These are phyloP conservation scores for Mesorhabditis spiculigera DNA, from an alignment of 2,888 invertebrate genomes.

Conservation along the genomic window DNA sequence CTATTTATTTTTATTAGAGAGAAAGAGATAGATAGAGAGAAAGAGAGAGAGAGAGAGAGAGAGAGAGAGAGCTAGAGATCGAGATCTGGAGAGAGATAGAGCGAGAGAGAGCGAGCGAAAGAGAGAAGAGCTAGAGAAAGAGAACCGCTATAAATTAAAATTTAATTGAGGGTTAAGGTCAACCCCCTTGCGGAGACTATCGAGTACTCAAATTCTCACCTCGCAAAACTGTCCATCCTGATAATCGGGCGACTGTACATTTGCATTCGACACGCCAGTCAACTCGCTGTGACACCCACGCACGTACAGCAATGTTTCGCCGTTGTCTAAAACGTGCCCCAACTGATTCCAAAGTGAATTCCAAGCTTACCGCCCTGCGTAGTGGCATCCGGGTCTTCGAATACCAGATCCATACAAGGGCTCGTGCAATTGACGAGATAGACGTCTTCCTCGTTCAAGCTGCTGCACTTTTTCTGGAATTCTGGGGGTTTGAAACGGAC, in stretches of 20 bases:
- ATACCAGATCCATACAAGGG: neutral
- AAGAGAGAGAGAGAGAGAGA: no score
- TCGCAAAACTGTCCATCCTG: neutral
- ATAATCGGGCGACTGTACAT: no score
- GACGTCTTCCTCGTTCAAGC: neutral
- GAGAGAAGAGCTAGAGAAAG: no score
- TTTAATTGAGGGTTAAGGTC: no score
- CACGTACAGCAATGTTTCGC: neutral
- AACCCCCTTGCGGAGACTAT: no score
- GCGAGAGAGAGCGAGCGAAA: no score
- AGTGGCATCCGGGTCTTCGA: neutral
- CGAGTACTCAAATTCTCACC: neutral
- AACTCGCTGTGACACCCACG: neutral
- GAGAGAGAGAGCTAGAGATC: no score
- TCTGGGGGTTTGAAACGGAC: neutral
- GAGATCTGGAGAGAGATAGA: no score
- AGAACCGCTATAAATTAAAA: no score
- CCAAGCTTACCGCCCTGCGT: neutral
- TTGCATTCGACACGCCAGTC: neutral
- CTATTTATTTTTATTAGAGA: no score
- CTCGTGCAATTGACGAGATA: slow-evolving; percentile 4
- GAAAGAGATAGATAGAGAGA: no score
- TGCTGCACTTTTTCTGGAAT: neutral
- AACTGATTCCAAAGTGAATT: neutral
- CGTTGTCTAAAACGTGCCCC: neutral